Base-by-base conservation (phyloP, 2,113 vertebrate species). In the Erythrocercus mccallii region DNA sequence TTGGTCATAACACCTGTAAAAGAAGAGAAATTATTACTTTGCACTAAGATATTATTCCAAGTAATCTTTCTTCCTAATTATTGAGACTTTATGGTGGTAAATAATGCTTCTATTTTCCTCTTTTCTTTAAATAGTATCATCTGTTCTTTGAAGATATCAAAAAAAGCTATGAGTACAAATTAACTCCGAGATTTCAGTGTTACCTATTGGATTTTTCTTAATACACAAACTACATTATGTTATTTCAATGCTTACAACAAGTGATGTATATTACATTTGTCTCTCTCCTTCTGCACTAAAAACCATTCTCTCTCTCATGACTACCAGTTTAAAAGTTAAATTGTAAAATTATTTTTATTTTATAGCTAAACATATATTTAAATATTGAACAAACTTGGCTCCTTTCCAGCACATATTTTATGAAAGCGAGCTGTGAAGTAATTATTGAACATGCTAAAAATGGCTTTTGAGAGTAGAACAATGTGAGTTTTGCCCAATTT, bases 381-480 rank as follows among this genome's bases (percentile, higher is more conserved):
- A 94, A 93, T 80, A 81, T 83, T 74, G 28, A 44, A 86, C 62
- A 19, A 95, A 82, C 7, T 38, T 88, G 62, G 33, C 37, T 61
- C 8, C 15, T 30, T 92, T 85, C 51, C 77, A 95, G 56, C 9
- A 51, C 22, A 73, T 6, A 20, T 90, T 85, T 94, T 94, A 94
- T 92, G 85, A 77, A 92, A 89, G 47, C 69, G 61, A 93, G 57
- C 77, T 91, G 86, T 81, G 83, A 89, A 86, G 53, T 84, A 92
- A 93, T 91, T 95, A 79, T 33, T 87, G 81, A 89, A 89, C 28
- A 53, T 31, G 9, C 11, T 94, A 93, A 91, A 96, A 92, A 93
- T 84, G 45, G 42, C 56, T 81, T 94, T 92, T 94, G 86, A 91
- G 65, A 72, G 30, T 12, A 88, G 35, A 92, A 88, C 40, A 93